These are phyloP conservation scores for Ursus arctos DNA, from an alignment of 2,113 vertebrate species.

Conservation along the genomic window DNA sequence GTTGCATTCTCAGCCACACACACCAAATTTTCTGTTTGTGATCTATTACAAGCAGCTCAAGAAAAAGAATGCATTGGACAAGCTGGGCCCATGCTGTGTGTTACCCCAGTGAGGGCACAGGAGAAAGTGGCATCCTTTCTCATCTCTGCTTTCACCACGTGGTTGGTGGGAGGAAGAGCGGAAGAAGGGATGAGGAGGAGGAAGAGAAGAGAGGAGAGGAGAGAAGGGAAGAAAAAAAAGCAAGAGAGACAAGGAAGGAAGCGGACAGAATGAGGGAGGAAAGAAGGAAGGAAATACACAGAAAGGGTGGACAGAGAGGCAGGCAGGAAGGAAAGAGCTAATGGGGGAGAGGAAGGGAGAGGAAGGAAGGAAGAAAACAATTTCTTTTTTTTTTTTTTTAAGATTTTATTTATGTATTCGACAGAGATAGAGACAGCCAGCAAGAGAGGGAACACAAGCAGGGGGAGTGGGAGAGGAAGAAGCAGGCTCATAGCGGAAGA, in stretches of 20 bases:
- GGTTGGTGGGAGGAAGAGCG: too few species aligned
- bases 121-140: not conserved
- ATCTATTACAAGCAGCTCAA: not conserved
- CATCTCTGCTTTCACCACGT: not conserved
- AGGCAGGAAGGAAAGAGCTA: too few species aligned
- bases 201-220: too few species aligned
- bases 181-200: accelerated
- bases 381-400: too few species aligned
- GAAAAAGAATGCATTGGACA: not conserved
- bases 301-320: not conserved
- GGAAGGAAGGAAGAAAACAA: not conserved
- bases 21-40: not conserved
- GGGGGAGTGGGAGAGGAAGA: too few species aligned
- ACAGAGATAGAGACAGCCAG: too few species aligned
- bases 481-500: too few species aligned
- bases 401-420: too few species aligned
- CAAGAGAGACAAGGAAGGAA: too few species aligned
- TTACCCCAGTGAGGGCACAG: not conserved
- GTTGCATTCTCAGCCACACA: not conserved
- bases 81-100: accelerated
- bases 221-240: too few species aligned
- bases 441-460: too few species aligned
- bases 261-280: accelerated
- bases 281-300: not conserved
- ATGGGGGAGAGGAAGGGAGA: not conserved